Percentiles rank a stretch among this genome's conserved stretches.
Evolutionary conservation across 2,113 vertebrate species (phyloP).

Genomic region (Sporophila hypoxantha): DNA sequence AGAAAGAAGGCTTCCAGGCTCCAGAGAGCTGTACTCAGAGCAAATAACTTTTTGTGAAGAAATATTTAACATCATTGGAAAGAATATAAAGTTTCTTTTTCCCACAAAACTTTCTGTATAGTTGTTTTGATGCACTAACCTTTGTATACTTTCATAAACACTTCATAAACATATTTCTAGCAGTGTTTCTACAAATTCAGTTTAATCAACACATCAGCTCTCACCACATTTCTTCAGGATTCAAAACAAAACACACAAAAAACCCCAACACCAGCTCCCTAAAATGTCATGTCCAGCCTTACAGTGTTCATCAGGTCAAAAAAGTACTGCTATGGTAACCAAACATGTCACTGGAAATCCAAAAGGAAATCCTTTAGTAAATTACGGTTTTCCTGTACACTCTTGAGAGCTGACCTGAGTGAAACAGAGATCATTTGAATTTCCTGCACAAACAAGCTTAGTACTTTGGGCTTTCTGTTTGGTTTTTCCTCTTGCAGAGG

Average conservation of each 20-base stretch:
- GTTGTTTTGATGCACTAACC: neutral
- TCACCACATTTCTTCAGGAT: neutral
- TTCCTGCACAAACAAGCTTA: constrained; percentile 12
- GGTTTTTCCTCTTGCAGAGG: neutral
- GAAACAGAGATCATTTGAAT: neutral
- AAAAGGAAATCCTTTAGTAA: constrained; percentile 42
- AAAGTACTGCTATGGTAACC: neutral
- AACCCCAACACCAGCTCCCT: neutral
- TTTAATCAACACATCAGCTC: neutral
- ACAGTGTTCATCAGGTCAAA: neutral
- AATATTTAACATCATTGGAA: neutral
- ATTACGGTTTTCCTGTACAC: constrained; percentile 16
- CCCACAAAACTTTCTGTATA: neutral
- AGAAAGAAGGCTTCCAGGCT: neutral
- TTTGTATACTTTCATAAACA: neutral
- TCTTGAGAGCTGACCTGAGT: neutral
- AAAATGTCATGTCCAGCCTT: neutral
- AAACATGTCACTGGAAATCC: neutral
- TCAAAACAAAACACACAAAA: neutral
- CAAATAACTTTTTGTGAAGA: neutral
- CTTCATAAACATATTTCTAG: neutral
- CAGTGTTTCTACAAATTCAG: neutral
- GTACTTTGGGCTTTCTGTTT: neutral
- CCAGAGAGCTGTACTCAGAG: neutral
- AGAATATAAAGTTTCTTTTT: neutral